phyloP scores from a whole-genome alignment of 2,888 invertebrate genomes.

The Xestia c-nigrum region DNA sequence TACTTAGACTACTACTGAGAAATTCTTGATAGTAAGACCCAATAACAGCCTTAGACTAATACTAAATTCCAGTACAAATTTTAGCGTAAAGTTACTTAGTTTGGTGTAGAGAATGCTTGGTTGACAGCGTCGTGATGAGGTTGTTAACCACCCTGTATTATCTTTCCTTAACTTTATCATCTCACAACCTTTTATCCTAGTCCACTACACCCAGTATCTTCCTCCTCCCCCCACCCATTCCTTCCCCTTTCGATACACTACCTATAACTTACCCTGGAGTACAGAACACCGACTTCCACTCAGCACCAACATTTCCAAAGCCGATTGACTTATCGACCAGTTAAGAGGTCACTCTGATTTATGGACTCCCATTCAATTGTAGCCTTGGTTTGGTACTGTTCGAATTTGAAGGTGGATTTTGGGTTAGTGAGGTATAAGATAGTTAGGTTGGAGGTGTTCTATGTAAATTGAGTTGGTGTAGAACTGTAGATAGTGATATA shows the following conservation, averaged over 20 bases:
- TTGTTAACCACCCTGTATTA: too few relatives aligned
- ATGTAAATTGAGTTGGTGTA: not conserved
- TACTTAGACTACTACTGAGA: too few relatives aligned
- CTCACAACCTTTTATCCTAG: not conserved
- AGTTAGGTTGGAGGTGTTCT: not conserved
- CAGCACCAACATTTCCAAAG: slow-evolving; percentile 69
- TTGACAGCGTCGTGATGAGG: too few relatives aligned
- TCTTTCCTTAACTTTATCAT: not conserved
- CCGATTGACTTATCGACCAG: slow-evolving; percentile 74
- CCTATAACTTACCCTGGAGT: slow-evolving; percentile 41
- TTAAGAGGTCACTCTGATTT: slow-evolving; percentile 74
- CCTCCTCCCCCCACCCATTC: not conserved
- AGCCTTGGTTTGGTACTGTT: slow-evolving; percentile 22
- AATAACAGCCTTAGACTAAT: too few relatives aligned
- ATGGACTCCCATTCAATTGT: slow-evolving; percentile 67
- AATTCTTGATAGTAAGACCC: too few relatives aligned
- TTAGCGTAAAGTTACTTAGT: too few relatives aligned
- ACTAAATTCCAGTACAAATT: too few relatives aligned
- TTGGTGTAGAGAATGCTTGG: too few relatives aligned
- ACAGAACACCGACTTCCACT: slow-evolving; percentile 72
- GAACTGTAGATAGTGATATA: not conserved
- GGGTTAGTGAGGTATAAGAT: not conserved
- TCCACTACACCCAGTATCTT: not conserved
- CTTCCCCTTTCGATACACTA: slow-evolving; percentile 10
- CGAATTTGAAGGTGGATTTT: slow-evolving; percentile 18